These are phyloP conservation scores for Trissoscelio sp. DNA, from an alignment of 2,888 invertebrate genomes.

Conservation along the genomic window DNA sequence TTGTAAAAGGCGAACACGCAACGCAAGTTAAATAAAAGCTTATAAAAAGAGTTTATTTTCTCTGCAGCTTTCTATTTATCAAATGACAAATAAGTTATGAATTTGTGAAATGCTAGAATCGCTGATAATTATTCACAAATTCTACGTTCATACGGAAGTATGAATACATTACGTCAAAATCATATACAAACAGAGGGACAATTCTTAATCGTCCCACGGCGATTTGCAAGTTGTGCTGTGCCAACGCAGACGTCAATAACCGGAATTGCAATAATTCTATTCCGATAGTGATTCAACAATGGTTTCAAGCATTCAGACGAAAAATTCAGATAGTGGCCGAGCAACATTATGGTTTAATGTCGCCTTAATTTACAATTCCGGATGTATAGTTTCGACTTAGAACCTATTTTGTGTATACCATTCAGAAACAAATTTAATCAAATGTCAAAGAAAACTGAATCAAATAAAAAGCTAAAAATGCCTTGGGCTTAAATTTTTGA, in stretches of 20 bases:
- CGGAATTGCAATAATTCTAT: slow-evolving; percentile 65
- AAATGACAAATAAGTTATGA: slow-evolving; percentile 1
- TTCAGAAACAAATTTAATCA: background rate
- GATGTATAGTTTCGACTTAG: slow-evolving; percentile 19
- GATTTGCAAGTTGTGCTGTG: slow-evolving; percentile 35
- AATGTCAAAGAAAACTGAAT: background rate
- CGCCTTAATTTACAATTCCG: slow-evolving; percentile 48
- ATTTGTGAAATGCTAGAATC: slow-evolving; percentile 1
- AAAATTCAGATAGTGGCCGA: slow-evolving; percentile 46
- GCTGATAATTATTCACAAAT: slow-evolving; percentile 29
- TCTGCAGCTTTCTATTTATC: background rate
- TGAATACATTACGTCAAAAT: slow-evolving; percentile 51
- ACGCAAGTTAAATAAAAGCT: too few species aligned
- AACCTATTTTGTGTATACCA: background rate
- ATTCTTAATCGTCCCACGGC: slow-evolving; percentile 66
- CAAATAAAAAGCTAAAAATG: background rate
- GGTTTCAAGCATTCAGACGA: slow-evolving; percentile 32
- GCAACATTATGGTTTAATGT: slow-evolving; percentile 16
- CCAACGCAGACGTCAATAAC: slow-evolving; percentile 68
- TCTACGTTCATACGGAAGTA: slow-evolving; percentile 46
- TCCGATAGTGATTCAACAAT: slow-evolving; percentile 65
- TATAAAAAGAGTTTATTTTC: too few species aligned
- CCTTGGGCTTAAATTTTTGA: too few species aligned
- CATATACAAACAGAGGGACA: slow-evolving; percentile 45
- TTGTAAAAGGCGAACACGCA: too few species aligned